Conservation (phyloP, 2,888 invertebrate genomes). For the Prenolepis imparis region DNA sequence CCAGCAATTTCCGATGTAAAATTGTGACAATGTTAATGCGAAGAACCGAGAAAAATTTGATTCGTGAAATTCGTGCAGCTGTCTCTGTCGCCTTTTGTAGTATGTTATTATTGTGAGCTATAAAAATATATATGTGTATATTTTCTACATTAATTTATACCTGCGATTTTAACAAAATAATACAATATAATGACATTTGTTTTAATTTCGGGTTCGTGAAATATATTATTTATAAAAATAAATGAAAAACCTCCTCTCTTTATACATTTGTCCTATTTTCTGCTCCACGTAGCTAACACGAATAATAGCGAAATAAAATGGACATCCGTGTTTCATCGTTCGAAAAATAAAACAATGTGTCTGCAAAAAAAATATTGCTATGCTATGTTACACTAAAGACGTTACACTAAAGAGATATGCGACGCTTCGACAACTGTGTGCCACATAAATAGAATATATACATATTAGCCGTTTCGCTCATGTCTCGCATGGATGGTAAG, state of each 20-base stretch:
- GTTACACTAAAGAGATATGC: background rate
- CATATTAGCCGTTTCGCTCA: conserved; percentile 8
- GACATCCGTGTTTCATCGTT: background rate
- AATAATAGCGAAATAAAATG: conserved; percentile 10
- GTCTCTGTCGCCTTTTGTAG: background rate
- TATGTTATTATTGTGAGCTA: background rate
- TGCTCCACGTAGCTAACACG: background rate
- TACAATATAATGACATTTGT: background rate
- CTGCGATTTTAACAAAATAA: background rate
- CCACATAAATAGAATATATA: conserved; percentile 14
- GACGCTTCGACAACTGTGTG: background rate
- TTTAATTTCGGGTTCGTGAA: background rate
- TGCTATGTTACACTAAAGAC: background rate
- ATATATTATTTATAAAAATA: background rate
- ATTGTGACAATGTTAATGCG: background rate
- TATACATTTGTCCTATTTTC: conserved; percentile 17
- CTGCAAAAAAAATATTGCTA: background rate
- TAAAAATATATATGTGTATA: background rate
- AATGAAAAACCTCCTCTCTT: background rate
- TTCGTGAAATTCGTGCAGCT: background rate
- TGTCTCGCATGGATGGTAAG: background rate
- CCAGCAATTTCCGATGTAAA: conserved; percentile 2
- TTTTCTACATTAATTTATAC: background rate
- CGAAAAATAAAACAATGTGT: background rate
- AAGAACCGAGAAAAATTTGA: background rate